Percentiles rank a stretch among this genome's conserved stretches.
Evolutionary conservation across 2,113 vertebrate species (phyloP).

Genomic region (Phylloscopus trochiloides): DNA sequence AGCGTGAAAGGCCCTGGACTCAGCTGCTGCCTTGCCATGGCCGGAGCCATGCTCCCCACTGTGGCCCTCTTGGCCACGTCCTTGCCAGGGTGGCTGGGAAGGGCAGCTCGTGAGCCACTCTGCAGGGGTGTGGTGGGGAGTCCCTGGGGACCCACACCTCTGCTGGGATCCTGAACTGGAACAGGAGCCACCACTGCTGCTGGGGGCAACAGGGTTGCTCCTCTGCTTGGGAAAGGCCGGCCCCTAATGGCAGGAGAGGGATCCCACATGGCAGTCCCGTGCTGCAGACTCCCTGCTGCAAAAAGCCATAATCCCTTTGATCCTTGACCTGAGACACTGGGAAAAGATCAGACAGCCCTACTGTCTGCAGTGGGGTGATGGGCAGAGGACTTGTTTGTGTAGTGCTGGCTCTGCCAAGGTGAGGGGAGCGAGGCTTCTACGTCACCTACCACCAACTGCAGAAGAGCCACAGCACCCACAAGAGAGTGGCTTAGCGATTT

Average conservation of each 20-base stretch:
- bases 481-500: neutral
- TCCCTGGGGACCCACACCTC: neutral
- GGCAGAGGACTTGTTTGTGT: neutral
- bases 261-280: fast-evolving
- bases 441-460: neutral
- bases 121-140: neutral
- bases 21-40: neutral
- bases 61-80: neutral
- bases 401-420: neutral
- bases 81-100: neutral
- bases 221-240: conserved; percentile 3
- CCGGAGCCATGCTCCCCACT: fast-evolving
- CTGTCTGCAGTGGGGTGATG: neutral
- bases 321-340: fast-evolving
- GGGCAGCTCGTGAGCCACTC: fast-evolving
- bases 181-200: fast-evolving
- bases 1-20: neutral
- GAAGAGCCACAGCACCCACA: neutral
- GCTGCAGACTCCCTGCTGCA: neutral
- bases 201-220: neutral
- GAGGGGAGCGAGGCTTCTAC: fast-evolving
- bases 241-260: neutral
- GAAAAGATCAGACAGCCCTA: neutral
- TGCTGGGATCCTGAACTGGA: neutral
- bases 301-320: neutral